Evolutionary conservation across 2,797 vertebrate genomes (phyloP).

Genomic region (Neostethus bicornis): DNA sequence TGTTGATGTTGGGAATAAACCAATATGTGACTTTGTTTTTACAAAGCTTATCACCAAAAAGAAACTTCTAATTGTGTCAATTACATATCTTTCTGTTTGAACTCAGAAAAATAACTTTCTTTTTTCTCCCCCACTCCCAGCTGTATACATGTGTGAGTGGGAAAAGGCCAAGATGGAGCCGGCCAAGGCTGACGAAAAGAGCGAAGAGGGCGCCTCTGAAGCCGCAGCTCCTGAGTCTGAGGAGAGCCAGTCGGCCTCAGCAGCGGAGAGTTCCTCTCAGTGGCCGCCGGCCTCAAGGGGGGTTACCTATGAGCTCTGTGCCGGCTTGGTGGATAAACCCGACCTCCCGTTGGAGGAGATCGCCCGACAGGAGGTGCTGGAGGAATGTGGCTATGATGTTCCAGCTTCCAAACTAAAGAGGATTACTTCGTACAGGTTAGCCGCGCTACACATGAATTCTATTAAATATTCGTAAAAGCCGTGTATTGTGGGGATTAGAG

Average conservation of each 20-base stretch:
- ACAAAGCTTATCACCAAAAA: slow-evolving; percentile 4
- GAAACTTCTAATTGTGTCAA: slow-evolving; percentile 2
- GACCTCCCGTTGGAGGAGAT: slow-evolving; percentile 89
- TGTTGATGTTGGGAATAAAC: slow-evolving; percentile 24
- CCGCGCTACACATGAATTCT: not conserved
- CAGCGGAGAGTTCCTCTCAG: slow-evolving; percentile 57
- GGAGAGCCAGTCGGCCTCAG: slow-evolving; percentile 59
- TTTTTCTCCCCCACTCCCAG: slow-evolving; percentile 63
- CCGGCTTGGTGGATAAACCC: slow-evolving; percentile 91
- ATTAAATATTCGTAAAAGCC: not conserved
- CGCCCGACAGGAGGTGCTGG: slow-evolving; percentile 88
- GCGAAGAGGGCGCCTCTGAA: slow-evolving; percentile 55
- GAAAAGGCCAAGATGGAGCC: slow-evolving; percentile 79
- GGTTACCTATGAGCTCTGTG: slow-evolving; percentile 91
- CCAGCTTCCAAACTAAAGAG: slow-evolving; percentile 78
- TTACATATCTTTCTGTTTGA: not conserved
- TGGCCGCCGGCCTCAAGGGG: slow-evolving; percentile 82
- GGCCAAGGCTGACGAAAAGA: slow-evolving; percentile 65
- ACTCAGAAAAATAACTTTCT: not conserved
- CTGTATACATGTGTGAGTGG: slow-evolving; percentile 91
- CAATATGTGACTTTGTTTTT: slow-evolving; percentile 35
- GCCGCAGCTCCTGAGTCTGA: slow-evolving; percentile 54
- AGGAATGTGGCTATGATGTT: slow-evolving; percentile 92
- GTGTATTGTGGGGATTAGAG: not conserved
- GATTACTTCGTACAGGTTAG: slow-evolving; percentile 91